A percentile compares a stretch with the other conserved stretches of the same genome.
These are phyloP conservation scores for Psittacula derbiana DNA, from an alignment of 2,797 vertebrate genomes.

Conservation along the genomic window DNA sequence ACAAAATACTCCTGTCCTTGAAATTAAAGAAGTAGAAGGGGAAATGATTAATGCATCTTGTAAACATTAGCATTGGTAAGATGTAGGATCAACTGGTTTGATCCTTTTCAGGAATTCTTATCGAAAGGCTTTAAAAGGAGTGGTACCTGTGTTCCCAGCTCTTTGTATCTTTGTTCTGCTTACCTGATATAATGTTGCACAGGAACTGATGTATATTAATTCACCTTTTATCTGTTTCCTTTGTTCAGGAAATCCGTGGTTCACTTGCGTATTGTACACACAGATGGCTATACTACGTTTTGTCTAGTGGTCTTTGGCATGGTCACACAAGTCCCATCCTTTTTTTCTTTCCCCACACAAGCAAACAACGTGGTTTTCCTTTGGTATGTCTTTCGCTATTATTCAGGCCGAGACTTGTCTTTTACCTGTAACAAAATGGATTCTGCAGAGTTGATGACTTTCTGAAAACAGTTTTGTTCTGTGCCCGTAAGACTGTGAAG, in stretches of 20 bases:
- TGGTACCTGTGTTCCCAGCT: not conserved
- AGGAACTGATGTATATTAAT: not conserved
- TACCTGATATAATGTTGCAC: rapidly evolving
- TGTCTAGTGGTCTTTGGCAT: not conserved
- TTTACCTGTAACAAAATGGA: not conserved
- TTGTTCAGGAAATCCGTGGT: not conserved
- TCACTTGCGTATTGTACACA: not conserved
- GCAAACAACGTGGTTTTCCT: not conserved
- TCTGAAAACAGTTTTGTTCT: not conserved
- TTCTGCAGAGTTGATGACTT: not conserved
- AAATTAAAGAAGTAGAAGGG: not conserved
- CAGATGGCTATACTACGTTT: not conserved
- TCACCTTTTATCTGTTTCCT: not conserved
- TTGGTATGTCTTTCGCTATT: not conserved
- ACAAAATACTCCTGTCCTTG: not conserved
- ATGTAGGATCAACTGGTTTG: not conserved
- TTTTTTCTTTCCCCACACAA: not conserved
- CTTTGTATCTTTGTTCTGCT: not conserved
- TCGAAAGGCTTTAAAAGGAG: not conserved
- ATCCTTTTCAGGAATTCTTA: not conserved
- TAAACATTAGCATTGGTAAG: not conserved
- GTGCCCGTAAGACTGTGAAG: rapidly evolving
- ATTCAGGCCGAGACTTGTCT: not conserved
- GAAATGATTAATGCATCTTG: not conserved
- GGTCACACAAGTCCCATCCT: not conserved